Evolutionary conservation across 2,888 invertebrate genomes (phyloP), one percentile per base, ranked within the genome.

Genomic region (Trachelus troglodyta): DNA sequence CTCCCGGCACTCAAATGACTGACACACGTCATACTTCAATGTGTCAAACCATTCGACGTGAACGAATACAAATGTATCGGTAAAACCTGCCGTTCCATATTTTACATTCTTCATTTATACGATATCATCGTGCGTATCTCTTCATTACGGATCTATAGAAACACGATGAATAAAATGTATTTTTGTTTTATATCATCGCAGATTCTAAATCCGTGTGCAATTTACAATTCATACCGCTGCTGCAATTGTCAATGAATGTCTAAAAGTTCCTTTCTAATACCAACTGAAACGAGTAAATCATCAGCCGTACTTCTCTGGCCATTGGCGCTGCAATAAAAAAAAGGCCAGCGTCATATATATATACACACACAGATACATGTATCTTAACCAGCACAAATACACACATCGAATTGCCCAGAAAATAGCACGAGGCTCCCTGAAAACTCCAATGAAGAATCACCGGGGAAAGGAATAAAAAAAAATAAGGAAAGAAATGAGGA

Each of bases 391-490:
- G 23, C 56, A 56, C 56, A 56, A 23, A 56, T 56, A 56, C 56
- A 56, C 56, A 37, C 23, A 56, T 23, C 6, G 56, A 56, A 56
- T 56, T 56, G 56, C 9, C 56, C 23, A 56, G 56, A 56, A 56
- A 56, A 56, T 56, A 23, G 56, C 56, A 56, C 56, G 56, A 56
- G 23, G 23, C 56, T 23, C 56, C 9, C 56, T 56, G 23, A 56
- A 56, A 56, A 77, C 76, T 69, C 75, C 23, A 23, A 34, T 68
- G 76, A 76, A 76, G 40, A 76, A 76, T 77, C 40, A 31, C 71
- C 15, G 40, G 68, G 76, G 75, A 81, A 77, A 76, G 75, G 73
- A 34, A 74, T 35, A 71, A 74, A 34, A 75, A 75, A n/a, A 68
- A 34, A 31, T 30, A 40, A 35, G n/a, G 73, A 79, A 74, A 79